These are phyloP conservation scores for Nephotettix cincticeps DNA, from an alignment of 1,140 invertebrate genomes.

Conservation along the genomic window DNA sequence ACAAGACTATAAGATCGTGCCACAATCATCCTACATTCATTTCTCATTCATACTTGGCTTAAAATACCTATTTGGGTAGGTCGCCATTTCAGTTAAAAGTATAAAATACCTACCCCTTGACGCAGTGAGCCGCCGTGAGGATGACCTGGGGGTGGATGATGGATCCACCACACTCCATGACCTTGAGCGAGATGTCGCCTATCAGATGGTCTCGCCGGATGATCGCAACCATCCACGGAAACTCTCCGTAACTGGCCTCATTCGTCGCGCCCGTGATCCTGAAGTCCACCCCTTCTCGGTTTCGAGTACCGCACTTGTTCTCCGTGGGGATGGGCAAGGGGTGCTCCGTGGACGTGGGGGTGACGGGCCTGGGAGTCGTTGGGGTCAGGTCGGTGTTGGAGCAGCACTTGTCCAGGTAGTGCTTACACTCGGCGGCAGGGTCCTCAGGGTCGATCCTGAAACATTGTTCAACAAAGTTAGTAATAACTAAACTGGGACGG, in stretches of 20 bases:
- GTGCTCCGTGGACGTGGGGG: not conserved
- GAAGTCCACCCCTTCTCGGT: conserved; percentile 67
- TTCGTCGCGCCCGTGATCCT: conserved; percentile 63
- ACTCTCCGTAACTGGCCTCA: conserved; percentile 58
- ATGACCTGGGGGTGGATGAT: conserved; percentile 69
- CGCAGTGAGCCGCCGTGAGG: conserved; percentile 67
- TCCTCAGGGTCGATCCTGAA: no score
- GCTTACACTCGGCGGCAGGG: not conserved
- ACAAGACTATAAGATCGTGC: no score
- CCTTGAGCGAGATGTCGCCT: conserved; percentile 52
- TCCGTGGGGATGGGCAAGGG: conserved; percentile 30
- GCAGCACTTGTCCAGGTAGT: conserved; percentile 9
- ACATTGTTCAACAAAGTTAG: no score
- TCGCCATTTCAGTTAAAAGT: no score
- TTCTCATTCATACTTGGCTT: no score
- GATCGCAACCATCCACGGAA: conserved; percentile 57
- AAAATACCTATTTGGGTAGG: no score
- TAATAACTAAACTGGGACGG: no score
- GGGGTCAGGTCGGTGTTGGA: no score
- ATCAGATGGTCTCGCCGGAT: conserved; percentile 58
- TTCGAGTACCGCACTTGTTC: conserved; percentile 63
- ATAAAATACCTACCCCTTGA: conserved; percentile 45
- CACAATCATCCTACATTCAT: no score
- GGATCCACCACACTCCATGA: conserved; percentile 74
- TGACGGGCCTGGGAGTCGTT: not conserved